These are phyloP conservation scores for Pomatostomus ruficeps DNA, from an alignment of 2,113 vertebrate species.

Conservation along the genomic window DNA sequence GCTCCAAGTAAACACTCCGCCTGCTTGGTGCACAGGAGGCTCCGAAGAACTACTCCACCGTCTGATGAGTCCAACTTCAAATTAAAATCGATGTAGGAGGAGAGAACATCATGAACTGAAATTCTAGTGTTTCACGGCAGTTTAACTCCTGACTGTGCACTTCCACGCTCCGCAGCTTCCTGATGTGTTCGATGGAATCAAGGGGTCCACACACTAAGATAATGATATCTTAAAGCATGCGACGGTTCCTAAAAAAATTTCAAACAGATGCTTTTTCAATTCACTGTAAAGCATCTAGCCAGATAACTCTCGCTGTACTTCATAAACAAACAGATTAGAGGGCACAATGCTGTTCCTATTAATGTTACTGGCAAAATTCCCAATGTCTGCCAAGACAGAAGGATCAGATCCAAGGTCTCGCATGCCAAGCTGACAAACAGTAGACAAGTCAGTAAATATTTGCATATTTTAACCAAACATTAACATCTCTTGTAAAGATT, in stretches of 20 bases:
- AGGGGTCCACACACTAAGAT: not conserved
- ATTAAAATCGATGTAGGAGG: conserved; percentile 44
- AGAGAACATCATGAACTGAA: conserved; percentile 5
- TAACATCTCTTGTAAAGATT: conserved; percentile 62
- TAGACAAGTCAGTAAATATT: conserved; percentile 69
- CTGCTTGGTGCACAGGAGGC: conserved; percentile 21
- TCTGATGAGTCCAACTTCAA: conserved; percentile 44
- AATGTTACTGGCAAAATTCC: conserved; percentile 63
- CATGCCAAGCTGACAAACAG: conserved; percentile 62
- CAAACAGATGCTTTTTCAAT: conserved; percentile 53
- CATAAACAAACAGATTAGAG: conserved; percentile 67
- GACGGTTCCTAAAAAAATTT: conserved; percentile 19
- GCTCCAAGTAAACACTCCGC: not conserved
- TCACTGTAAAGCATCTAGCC: conserved; percentile 48
- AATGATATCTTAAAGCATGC: not conserved
- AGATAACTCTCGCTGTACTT: conserved; percentile 53
- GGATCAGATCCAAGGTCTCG: conserved; percentile 59
- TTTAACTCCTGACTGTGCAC: conserved; percentile 5
- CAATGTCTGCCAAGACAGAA: conserved; percentile 64
- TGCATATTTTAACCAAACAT: conserved; percentile 65
- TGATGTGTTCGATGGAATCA: not conserved
- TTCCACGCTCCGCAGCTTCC: not conserved
- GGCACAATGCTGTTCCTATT: conserved; percentile 61
- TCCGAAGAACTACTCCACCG: conserved; percentile 53
- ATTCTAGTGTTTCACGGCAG: not conserved